Base-by-base conservation (phyloP, 2,888 invertebrate genomes). In the Diabrotica balteata region DNA sequence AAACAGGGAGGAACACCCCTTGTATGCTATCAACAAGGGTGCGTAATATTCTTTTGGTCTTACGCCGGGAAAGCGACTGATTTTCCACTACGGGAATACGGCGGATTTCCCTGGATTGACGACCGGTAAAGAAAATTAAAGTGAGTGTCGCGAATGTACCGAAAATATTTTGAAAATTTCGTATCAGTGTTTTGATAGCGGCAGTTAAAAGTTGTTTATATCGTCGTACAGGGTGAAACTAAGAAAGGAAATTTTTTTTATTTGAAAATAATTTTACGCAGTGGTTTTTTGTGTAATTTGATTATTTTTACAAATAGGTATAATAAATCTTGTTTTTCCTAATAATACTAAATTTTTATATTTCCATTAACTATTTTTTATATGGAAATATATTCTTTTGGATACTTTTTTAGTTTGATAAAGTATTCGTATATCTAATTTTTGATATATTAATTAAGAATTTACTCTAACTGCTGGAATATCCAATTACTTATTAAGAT, bases 1-100 rank as follows among this genome's bases (percentile, higher is more conserved):
- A 63, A 63, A 63, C 63, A 78, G 72, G 72, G 73, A 77, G 80
- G 74, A 76, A 77, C 80, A 79, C 80, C 80, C 80, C 78, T 77
- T 77, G 78, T 79, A 78, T 75, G 73, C 74, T 73, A 75, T 73
- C 73, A 74, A 74, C 74, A 74, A 74, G 75, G 76, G 74, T 75
- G 75, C 74, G 75, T 73, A 70, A 71, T 69, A 65, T 66, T 68
- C 66, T 68, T 68, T 68, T 63, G 59, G 58, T 54, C 53, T 55
- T 49, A 64, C 53, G 64, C 60, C 64, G 68, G 57, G 60, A 68
- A 60, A 62, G 65, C 61, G 51, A 55, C 63, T 63, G 62, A 66
- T 66, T 66, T 66, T 62, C 54, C 50, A 63, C 52, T 61, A 51
- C 57, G 64, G 54, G 52, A 67, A 59, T 58, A 64, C 57, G 50